Evolutionary conservation across 2,797 vertebrate genomes (phyloP), one percentile per base, ranked within the genome.

Genomic region (Toxotes lorentzi): DNA sequence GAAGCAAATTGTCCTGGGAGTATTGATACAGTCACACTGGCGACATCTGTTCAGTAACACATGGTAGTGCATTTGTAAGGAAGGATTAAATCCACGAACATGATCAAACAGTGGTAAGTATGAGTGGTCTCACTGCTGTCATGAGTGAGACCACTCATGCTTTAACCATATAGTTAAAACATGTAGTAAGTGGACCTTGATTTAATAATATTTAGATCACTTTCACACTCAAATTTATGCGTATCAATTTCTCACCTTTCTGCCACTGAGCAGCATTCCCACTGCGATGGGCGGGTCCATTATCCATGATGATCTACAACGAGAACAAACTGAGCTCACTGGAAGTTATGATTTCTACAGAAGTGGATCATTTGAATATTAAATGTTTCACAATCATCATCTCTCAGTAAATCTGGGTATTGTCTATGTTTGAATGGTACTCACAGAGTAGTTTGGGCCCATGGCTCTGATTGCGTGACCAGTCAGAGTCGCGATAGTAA

Each of bases 401-500:
- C 13, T 24, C 21, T 40, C 23, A 13, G 23, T 2, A 16, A 14
- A 24, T 30, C 5, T 9, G 17, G n/a, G 19, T 30, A 5, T 47
- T 30, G 1, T 48, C 34, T 43, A 21, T 21, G 8, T 34, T 40
- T 51, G 34, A 62, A 56, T 57, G 38, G 57, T 7, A 85, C 95
- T 95, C 68, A 96, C 96, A 3, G 96, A 96, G 92, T 96, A 96
- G 85, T 96, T 84, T 1, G 93, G 91, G 61, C 96, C 96, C 95
- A 96, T 95, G 88, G 96, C 96, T 87, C 96, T 86, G 82, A 96
- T 89, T 81, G 96, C 96, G 5, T 96, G 96, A 72, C 96, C 96
- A 9, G 96, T 96, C 88, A 96, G 92, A 40, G 96, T 96, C 8
- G 96, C 96, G 6, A 96, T 96, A 3, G 96, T 96, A 27, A 95